Evolutionary conservation across 2,888 invertebrate genomes (phyloP), one percentile per base, ranked within the genome.

Genomic region (Leptinotarsa juncta): DNA sequence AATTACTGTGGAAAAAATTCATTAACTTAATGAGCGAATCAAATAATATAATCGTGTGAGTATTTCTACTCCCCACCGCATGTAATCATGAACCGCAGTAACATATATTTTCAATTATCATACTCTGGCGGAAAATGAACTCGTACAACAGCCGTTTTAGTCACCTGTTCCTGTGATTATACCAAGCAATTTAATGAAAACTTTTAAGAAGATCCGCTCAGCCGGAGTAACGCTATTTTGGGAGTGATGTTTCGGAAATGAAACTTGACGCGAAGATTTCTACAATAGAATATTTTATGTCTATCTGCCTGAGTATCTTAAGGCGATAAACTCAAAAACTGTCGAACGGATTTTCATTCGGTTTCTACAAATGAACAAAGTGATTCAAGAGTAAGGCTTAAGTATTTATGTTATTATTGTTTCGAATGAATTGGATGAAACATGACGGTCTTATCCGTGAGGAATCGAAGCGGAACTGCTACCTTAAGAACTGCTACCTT

Each of bases 131-230:
- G 42, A 62, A 62, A 62, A 62, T 62, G 16, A 62, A 62, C 62
- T 62, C 62, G 62, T 32, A 62, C 26, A 62, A 62, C 62, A 32
- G 62, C 15, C 62, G 62, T 23, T 26, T 62, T 32, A 62, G 32
- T 62, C 62, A 62, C 32, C 62, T 62, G 62, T 62, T 62, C 32
- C 62, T n/a, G 62, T 62, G 20, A 62, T n/a, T 62, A n/a, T 32
- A 32, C n/a, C 26, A 62, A 32, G 62, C 62, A 26, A 26, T 60
- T 14, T 60, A 26, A 60, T 60, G 32, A 16, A 60, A 60, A 32
- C 60, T n/a, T 10, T 12, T 32, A 16, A 5, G 4, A 32, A 32
- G 7, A 32, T 32, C 32, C 5, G 0, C 32, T 32, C 32, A 32
- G 32, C 32, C n/a, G 62, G 5, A 32, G 26, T 26, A 32, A 32